Evolutionary conservation across 2,888 invertebrate species (phyloP).

Genomic region (Euzetes globulus): DNA sequence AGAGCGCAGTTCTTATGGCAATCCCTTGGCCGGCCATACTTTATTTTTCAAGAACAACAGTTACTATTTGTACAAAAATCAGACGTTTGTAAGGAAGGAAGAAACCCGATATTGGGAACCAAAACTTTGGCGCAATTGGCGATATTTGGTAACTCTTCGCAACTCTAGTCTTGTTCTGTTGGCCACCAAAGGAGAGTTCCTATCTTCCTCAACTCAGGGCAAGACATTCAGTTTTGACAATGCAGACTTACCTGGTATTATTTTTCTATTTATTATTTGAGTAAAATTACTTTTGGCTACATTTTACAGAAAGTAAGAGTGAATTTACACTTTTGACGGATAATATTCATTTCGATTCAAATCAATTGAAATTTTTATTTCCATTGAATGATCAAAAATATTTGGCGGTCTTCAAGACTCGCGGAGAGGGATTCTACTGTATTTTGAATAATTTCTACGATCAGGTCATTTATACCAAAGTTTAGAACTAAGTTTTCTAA

Average conservation of each 20-base stretch:
- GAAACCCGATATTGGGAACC: background rate
- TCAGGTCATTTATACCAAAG: background rate
- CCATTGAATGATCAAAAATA: background rate
- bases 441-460: background rate
- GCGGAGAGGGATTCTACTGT: background rate
- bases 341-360: background rate
- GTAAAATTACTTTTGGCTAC: background rate
- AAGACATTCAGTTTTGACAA: background rate
- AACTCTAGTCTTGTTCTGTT: background rate
- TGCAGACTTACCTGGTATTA: background rate
- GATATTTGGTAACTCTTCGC: background rate
- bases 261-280: background rate
- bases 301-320: background rate
- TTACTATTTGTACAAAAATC: background rate
- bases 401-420: background rate
- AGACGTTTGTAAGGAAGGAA: background rate
- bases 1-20: background rate
- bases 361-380: background rate
- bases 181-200: background rate
- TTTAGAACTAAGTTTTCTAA: background rate
- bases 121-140: background rate
- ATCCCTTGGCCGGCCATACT: background rate
- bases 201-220: background rate
- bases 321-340: background rate
- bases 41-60: background rate